Evolutionary conservation across 2,113 vertebrate genomes (phyloP).

Genomic region (Ifrita kowaldi): DNA sequence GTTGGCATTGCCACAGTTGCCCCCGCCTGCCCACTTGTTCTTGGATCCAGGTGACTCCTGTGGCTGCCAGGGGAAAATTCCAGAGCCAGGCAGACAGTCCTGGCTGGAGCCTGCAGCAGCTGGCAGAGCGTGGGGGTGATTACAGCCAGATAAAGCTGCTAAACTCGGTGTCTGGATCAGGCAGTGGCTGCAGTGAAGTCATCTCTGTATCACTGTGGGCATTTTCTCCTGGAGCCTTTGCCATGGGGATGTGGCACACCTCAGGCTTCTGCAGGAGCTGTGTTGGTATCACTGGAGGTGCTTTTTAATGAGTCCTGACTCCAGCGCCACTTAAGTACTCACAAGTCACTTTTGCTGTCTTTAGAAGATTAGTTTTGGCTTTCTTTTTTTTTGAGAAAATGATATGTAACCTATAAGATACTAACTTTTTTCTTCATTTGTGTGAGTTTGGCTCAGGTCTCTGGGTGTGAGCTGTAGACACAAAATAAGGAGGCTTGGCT

Average conservation of each 20-base stretch:
- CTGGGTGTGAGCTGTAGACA: neutral
- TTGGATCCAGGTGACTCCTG: neutral
- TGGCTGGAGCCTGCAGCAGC: neutral
- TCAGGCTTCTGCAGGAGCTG: neutral
- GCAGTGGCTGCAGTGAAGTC: neutral
- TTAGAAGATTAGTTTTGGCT: neutral
- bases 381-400: neutral
- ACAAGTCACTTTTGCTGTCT: neutral
- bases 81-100: neutral
- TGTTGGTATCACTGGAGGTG: neutral
- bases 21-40: neutral
- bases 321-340: neutral
- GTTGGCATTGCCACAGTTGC: neutral
- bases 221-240: neutral
- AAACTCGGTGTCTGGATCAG: neutral
- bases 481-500: neutral
- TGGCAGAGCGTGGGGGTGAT: neutral
- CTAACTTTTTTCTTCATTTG: neutral
- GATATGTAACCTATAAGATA: fast-evolving
- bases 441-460: neutral
- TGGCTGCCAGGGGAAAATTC: neutral
- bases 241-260: neutral
- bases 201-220: neutral
- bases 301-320: neutral
- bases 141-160: neutral